These are phyloP conservation scores for Scomber scombrus DNA, from an alignment of 2,113 vertebrate genomes.

Conservation along the genomic window DNA sequence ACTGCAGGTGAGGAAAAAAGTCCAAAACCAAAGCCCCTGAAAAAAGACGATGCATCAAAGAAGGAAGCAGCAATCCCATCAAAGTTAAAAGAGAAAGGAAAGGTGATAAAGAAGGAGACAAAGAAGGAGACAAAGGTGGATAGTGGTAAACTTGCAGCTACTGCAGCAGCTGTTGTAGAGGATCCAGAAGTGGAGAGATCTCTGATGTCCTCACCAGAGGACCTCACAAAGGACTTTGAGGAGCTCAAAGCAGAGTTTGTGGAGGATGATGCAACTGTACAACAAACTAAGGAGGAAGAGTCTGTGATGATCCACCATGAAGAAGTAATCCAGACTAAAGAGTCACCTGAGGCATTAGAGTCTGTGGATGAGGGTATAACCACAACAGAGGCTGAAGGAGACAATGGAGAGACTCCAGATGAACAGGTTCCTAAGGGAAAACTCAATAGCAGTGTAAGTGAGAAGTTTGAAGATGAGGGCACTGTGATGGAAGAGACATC, in stretches of 20 bases:
- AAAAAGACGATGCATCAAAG: constrained; percentile 89
- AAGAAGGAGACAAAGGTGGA: constrained; percentile 89
- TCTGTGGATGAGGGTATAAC: constrained; percentile 95
- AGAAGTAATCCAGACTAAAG: constrained; percentile 85
- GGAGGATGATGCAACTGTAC: constrained; percentile 83
- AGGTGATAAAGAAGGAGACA: constrained; percentile 81
- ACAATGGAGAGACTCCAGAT: constrained; percentile 91
- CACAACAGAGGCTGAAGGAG: constrained; percentile 93
- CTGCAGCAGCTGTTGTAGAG: constrained; percentile 69
- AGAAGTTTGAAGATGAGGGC: constrained; percentile 95
- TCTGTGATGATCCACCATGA: constrained; percentile 80
- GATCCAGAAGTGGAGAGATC: constrained; percentile 89
- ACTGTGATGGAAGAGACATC: constrained; percentile 92
- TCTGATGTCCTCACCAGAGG: constrained; percentile 96
- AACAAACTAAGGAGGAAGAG: constrained; percentile 81
- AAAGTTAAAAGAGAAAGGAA: constrained; percentile 92
- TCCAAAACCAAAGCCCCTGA: constrained; percentile 90
- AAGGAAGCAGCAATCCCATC: constrained; percentile 84
- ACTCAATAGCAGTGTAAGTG: constrained; percentile 85
- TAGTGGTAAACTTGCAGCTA: constrained; percentile 69
- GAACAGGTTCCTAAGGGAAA: constrained; percentile 88
- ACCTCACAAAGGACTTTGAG: constrained; percentile 97
- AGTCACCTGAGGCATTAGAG: constrained; percentile 87
- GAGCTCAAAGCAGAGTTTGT: constrained; percentile 89
- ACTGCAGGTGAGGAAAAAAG: constrained; percentile 86